phyloP scores from a whole-genome alignment of 2,888 invertebrate genomes.

The Xylota segnis region DNA sequence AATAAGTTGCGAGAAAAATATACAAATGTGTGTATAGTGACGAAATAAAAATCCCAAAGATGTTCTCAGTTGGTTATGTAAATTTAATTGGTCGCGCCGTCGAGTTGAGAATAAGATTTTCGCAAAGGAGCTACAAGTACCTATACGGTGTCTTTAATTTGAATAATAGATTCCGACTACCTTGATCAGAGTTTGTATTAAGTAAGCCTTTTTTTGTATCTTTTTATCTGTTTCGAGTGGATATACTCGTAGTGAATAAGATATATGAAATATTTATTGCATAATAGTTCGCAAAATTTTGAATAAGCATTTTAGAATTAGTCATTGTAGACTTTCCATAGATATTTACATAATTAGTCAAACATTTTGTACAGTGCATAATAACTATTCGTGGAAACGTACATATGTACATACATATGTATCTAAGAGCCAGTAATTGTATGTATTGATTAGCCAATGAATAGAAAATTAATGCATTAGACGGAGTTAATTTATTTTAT shows the following conservation, averaged over 20 bases:
- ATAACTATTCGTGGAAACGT: too few species aligned
- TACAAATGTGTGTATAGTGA: conserved; percentile 2
- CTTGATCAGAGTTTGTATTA: neutral
- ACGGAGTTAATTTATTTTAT: too few species aligned
- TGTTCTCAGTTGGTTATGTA: conserved; percentile 26
- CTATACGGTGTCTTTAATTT: conserved; percentile 9
- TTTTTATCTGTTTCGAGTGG: neutral
- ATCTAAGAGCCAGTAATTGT: too few species aligned
- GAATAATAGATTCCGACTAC: neutral
- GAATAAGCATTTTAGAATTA: too few species aligned
- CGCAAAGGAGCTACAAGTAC: neutral
- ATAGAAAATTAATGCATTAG: too few species aligned
- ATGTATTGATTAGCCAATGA: too few species aligned
- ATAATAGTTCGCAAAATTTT: neutral
- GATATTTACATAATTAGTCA: too few species aligned
- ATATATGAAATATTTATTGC: too few species aligned
- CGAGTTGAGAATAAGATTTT: conserved; percentile 3
- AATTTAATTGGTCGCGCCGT: conserved; percentile 11
- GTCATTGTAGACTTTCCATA: too few species aligned
- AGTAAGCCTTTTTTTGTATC: neutral
- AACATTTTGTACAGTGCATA: too few species aligned
- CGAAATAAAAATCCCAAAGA: conserved; percentile 5
- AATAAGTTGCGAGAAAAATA: too few species aligned
- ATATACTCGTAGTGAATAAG: neutral
- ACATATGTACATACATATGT: too few species aligned